Conservation (phyloP, 2,113 vertebrate genomes). For the Azemiops feae region DNA sequence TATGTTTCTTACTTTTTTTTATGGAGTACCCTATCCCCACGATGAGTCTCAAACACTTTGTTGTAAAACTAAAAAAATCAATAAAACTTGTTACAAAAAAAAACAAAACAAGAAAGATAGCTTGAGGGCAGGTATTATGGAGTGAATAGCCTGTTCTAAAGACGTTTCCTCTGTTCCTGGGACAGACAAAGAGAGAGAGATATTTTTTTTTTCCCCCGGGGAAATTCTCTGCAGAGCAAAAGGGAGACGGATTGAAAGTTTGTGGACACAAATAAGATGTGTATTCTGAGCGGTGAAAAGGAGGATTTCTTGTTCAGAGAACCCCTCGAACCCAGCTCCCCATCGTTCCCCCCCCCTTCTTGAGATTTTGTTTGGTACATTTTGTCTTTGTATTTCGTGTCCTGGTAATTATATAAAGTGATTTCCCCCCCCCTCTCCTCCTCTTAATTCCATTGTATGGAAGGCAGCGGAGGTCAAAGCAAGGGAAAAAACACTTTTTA, state of each 20-base stretch:
- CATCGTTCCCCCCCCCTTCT: neutral
- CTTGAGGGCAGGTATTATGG: neutral
- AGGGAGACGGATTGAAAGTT: no score
- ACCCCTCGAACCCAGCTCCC: neutral
- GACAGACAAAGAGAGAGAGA: neutral
- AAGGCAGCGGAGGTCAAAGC: neutral
- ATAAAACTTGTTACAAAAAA: no score
- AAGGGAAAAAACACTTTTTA: constrained; percentile 38
- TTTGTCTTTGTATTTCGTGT: constrained; percentile 29
- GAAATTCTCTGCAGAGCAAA: neutral
- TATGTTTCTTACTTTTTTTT: no score
- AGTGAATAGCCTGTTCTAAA: neutral
- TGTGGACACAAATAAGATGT: neutral
- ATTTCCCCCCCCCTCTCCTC: neutral
- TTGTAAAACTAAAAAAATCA: no score
- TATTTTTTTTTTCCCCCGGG: neutral
- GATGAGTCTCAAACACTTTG: no score
- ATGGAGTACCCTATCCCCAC: no score
- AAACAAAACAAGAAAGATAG: neutral
- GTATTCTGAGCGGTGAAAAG: neutral
- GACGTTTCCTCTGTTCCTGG: neutral
- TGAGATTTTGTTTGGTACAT: neutral
- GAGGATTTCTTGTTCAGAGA: neutral
- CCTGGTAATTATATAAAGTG: constrained; percentile 40
- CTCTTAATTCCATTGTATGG: constrained; percentile 22